Base-by-base conservation (phyloP, 2,888 invertebrate genomes). In the Cinara cedri region DNA sequence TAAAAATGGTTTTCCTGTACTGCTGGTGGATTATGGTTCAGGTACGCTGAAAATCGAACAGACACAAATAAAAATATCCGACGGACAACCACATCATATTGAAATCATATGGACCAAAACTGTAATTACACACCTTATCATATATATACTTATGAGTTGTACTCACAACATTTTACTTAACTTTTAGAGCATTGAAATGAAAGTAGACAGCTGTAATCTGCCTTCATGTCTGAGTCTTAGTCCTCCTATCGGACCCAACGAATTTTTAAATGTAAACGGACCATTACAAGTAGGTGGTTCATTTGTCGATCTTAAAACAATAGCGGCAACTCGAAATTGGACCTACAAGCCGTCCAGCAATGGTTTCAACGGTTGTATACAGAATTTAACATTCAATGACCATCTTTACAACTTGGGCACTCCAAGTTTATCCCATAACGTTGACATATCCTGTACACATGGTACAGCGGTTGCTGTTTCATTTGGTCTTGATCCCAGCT, bases 351-450 rank as follows among this genome's bases (percentile, higher is more conserved):
- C 94, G 1, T 91, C 90, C 16, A 89, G 88, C 68, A 87, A 89
- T 82, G 91, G 92, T 81, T 96, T 96, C 85, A 88, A 89, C 65
- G 98, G 98, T 6, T 98, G 98, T 85, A 91, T 98, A 82, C 91
- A 93, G 83, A 97, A 98, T 86, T 89, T 98, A 82, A 92, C 95
- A 0, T 93, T 95, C 85, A 95, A 94, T 84, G 90, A 90, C 83
- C 88, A 93, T 90, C 91, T 93, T 83, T 97, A 97, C 86, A 96
- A 98, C 85, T 88, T 98, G 83, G 95, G 95, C 1, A 88, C 89
- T 84, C 95, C 96, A 0, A 91, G 94, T 0, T 88, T 92, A 46
- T 89, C 89, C 34, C 88, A 88, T 72, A 91, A 92, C 84, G 91
- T 91, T 1, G 91, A 91, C 85, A 89, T 91, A 0, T 91, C 92